Conservation (phyloP, 2,888 invertebrate genomes). For the Glyphotaelius pellucidus region DNA sequence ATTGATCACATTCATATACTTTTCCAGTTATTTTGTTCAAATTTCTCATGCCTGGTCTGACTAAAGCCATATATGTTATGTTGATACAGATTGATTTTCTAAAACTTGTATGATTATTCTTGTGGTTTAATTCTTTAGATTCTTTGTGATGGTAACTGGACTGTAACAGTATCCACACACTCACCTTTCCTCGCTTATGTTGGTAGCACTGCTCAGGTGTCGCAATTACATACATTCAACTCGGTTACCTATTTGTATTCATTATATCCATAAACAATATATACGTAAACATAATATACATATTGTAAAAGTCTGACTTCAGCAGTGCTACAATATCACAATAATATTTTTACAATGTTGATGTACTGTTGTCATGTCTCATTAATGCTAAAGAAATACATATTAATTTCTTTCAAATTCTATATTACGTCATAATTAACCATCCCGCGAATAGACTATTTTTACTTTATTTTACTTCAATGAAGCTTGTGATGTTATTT, state of each 20-base stretch:
- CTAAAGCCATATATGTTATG: conserved; percentile 55
- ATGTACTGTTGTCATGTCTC: neutral
- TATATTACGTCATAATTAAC: neutral
- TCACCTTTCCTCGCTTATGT: conserved; percentile 76
- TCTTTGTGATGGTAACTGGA: conserved; percentile 69
- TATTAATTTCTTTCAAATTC: neutral
- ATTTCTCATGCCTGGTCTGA: conserved; percentile 63
- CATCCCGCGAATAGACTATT: neutral
- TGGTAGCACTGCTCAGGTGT: conserved; percentile 38
- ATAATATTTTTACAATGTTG: conserved; percentile 27
- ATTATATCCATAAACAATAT: no score
- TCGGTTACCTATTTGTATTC: neutral
- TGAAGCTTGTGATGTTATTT: neutral
- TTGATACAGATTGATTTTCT: conserved; percentile 47
- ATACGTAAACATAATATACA: neutral
- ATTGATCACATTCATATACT: conserved; percentile 42
- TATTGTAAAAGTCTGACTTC: neutral
- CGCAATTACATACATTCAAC: neutral
- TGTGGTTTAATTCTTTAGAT: conserved; percentile 52
- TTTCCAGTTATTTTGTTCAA: conserved; percentile 48
- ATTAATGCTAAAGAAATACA: neutral
- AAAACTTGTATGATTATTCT: conserved; percentile 50
- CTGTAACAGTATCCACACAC: conserved; percentile 74
- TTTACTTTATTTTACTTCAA: neutral
- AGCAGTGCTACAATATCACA: conserved; percentile 37